Conservation (phyloP, 1,140 invertebrate species). For the Philopotamus ludificatus region DNA sequence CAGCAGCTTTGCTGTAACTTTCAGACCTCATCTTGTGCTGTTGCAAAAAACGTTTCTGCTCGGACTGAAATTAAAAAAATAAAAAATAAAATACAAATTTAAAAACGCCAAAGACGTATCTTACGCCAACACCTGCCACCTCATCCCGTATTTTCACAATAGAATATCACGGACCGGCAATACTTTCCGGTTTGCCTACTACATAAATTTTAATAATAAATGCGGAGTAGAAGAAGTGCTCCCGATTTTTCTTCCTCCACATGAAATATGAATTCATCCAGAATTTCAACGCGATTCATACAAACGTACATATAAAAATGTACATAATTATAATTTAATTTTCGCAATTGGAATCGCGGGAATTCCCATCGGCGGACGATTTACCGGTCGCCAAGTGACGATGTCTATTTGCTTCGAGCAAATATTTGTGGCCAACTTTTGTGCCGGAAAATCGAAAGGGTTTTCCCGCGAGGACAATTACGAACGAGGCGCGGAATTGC, state of each 20-base stretch:
- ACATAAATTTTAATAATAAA: conserved; percentile 36
- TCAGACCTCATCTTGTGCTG: conserved; percentile 86
- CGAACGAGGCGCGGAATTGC: background rate
- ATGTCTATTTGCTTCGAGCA: conserved; percentile 23
- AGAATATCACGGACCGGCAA: conserved; percentile 27
- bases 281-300: too few relatives aligned
- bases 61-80: conserved; percentile 63
- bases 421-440: conserved; percentile 34
- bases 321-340: too few relatives aligned
- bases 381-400: conserved; percentile 14
- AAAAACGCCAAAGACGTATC: background rate
- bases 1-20: conserved; percentile 83
- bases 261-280: conserved; percentile 4
- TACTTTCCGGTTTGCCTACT: conserved; percentile 28
- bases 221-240: background rate
- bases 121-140: conserved; percentile 11
- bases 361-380: background rate
- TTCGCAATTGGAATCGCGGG: too few relatives aligned
- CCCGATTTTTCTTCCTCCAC: background rate
- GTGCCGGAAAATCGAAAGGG: conserved; percentile 22
- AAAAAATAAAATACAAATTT: background rate
- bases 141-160: background rate
- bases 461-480: conserved; percentile 27
- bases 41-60: conserved; percentile 87
- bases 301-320: too few relatives aligned